Percentiles rank a stretch among this genome's conserved stretches.
Evolutionary conservation across 2,888 invertebrate genomes (phyloP).

Genomic region (Therioaphis trifolii): DNA sequence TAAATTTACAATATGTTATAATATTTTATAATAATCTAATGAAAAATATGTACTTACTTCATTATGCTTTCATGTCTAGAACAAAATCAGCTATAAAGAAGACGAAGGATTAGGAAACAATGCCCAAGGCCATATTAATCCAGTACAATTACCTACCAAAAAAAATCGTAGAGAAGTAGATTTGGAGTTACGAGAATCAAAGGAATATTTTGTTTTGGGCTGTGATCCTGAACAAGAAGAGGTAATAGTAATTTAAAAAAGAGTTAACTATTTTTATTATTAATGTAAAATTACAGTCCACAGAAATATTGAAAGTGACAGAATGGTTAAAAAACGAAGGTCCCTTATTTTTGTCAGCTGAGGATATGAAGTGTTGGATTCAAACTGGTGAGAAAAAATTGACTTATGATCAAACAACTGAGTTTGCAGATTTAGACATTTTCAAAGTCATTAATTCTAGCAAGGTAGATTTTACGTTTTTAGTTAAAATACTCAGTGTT

Average conservation of each 20-base stretch:
- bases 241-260: slow-evolving; percentile 4
- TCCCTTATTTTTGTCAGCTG: slow-evolving; percentile 68
- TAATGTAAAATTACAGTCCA: slow-evolving; percentile 66
- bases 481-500: neutral
- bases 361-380: slow-evolving; percentile 75
- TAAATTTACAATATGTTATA: neutral
- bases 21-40: neutral
- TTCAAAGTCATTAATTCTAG: slow-evolving; percentile 79
- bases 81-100: slow-evolving; percentile 84
- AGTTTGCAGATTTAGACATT: slow-evolving; percentile 80
- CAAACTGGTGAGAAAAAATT: slow-evolving; percentile 75
- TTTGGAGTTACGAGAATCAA: slow-evolving; percentile 68
- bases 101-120: slow-evolving; percentile 88
- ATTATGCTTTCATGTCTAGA: slow-evolving; percentile 68
- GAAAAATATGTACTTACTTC: neutral
- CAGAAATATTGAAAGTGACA: slow-evolving; percentile 70
- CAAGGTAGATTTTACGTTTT: slow-evolving; percentile 73
- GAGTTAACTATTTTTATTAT: neutral
- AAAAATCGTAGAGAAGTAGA: slow-evolving; percentile 88
- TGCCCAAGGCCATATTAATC: slow-evolving; percentile 83
- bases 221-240: slow-evolving; percentile 55
- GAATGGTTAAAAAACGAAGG: slow-evolving; percentile 69
- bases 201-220: slow-evolving; percentile 46
- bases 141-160: slow-evolving; percentile 83
- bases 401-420: slow-evolving; percentile 80